These are phyloP conservation scores for Pseudanteris insignis DNA, from an alignment of 2,888 invertebrate genomes.

Conservation along the genomic window DNA sequence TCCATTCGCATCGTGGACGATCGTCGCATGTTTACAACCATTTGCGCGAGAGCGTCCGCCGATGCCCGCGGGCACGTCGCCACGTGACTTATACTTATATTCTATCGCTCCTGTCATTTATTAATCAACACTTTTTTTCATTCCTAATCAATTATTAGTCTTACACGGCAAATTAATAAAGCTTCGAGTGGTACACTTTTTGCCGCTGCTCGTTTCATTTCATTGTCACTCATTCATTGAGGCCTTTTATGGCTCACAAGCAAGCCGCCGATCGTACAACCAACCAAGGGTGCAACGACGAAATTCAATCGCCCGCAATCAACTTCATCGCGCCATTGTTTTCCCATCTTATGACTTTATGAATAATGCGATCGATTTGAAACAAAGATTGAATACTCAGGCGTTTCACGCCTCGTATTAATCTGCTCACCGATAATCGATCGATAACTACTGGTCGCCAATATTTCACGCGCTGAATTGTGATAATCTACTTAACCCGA, in stretches of 20 bases:
- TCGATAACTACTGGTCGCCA: no score
- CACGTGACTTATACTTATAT: no score
- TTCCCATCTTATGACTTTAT: not conserved
- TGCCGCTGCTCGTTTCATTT: not conserved
- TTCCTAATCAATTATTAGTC: slow-evolving; percentile 6
- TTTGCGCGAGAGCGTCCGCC: slow-evolving; percentile 3
- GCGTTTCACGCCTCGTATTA: no score
- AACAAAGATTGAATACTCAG: not conserved
- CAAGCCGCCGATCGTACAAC: no score
- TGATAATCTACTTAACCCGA: no score
- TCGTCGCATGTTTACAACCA: not conserved
- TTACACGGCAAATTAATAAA: slow-evolving; percentile 7
- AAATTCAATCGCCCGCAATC: no score
- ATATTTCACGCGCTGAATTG: no score
- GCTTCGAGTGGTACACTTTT: slow-evolving; percentile 1
- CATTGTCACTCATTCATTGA: no score
- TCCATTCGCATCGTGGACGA: slow-evolving; percentile 1
- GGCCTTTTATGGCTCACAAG: no score
- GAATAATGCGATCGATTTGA: slow-evolving; percentile 1
- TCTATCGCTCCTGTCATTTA: not conserved
- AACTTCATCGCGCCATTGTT: not conserved
- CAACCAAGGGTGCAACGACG: no score
- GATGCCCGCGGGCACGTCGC: slow-evolving; percentile 1
- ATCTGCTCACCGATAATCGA: no score
- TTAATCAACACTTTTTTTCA: slow-evolving; percentile 10